phyloP scores from a whole-genome alignment of 1,140 invertebrate genomes.

The Thaumatotibia leucotreta region DNA sequence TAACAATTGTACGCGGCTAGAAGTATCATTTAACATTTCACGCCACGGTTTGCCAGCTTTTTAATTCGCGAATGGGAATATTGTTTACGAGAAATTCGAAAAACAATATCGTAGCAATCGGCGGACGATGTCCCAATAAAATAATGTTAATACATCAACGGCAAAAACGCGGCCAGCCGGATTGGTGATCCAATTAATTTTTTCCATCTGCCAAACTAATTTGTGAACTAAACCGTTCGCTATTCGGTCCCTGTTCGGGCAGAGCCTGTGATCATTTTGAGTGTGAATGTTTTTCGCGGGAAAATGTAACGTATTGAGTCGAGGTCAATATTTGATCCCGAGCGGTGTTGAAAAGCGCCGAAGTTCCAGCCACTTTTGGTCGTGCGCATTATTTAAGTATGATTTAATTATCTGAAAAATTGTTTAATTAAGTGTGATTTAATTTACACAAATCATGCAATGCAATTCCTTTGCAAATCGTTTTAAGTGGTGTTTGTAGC shows the following conservation, averaged over 20 bases:
- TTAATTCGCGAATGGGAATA: slow-evolving; percentile 48
- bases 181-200: slow-evolving; percentile 62
- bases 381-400: slow-evolving; percentile 45
- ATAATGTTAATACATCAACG: slow-evolving; percentile 64
- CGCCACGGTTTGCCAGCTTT: slow-evolving; percentile 51
- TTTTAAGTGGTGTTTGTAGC: neutral
- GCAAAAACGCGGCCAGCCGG: slow-evolving; percentile 27
- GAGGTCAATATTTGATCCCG: slow-evolving; percentile 63
- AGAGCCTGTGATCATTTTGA: slow-evolving; percentile 59
- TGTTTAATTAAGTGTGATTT: neutral
- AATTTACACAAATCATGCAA: neutral
- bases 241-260: slow-evolving; percentile 42
- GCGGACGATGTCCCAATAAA: slow-evolving; percentile 55
- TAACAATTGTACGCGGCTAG: slow-evolving; percentile 40
- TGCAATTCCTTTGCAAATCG: neutral
- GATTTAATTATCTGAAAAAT: slow-evolving; percentile 25
- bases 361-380: slow-evolving; percentile 43
- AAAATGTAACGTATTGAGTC: slow-evolving; percentile 61
- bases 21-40: slow-evolving; percentile 57
- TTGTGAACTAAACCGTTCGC: slow-evolving; percentile 60
- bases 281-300: slow-evolving; percentile 66
- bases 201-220: slow-evolving; percentile 65
- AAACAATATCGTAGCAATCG: slow-evolving; percentile 30
- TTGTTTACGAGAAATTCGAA: slow-evolving; percentile 43
- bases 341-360: slow-evolving; percentile 27